A percentile compares a stretch with the other conserved stretches of the same genome.
These are phyloP conservation scores for Heterodera schachtii DNA, from an alignment of 1,140 invertebrate genomes.

Conservation along the genomic window DNA sequence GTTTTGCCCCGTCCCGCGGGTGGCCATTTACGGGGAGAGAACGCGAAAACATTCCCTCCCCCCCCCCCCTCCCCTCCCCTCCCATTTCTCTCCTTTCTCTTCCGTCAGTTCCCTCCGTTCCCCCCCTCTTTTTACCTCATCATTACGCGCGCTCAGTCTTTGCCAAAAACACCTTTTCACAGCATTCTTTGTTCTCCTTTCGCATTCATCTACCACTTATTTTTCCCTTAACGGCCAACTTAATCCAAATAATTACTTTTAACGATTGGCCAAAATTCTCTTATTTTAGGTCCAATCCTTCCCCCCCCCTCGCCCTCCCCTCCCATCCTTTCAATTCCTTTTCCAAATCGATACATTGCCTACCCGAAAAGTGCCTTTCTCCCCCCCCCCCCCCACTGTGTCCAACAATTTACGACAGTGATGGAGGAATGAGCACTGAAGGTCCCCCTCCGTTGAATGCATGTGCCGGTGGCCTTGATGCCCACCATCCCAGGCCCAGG, in stretches of 20 bases:
- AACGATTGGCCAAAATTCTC: background rate
- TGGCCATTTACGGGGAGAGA: background rate
- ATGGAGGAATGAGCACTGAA: background rate
- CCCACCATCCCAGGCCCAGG: constrained; percentile 11
- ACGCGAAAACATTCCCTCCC: background rate
- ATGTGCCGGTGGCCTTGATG: constrained; percentile 20
- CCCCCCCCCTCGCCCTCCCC: background rate
- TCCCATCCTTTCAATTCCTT: background rate
- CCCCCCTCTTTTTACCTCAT: background rate
- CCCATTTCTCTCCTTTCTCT: background rate
- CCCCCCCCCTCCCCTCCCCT: too few relatives aligned
- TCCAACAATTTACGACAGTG: constrained; percentile 16
- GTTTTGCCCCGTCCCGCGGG: too few relatives aligned
- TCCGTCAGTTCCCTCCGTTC: background rate
- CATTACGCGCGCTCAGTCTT: background rate
- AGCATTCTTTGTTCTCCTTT: background rate
- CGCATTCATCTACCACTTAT: background rate
- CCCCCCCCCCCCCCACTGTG: background rate
- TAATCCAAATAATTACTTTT: background rate
- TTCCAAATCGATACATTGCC: constrained; percentile 18
- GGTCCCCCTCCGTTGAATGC: background rate
- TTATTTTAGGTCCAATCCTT: background rate
- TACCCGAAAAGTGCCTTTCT: constrained; percentile 9
- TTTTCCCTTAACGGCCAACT: background rate
- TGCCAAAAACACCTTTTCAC: background rate